Base-by-base conservation (phyloP, 1,140 invertebrate species). In the Helicoverpa armigera region DNA sequence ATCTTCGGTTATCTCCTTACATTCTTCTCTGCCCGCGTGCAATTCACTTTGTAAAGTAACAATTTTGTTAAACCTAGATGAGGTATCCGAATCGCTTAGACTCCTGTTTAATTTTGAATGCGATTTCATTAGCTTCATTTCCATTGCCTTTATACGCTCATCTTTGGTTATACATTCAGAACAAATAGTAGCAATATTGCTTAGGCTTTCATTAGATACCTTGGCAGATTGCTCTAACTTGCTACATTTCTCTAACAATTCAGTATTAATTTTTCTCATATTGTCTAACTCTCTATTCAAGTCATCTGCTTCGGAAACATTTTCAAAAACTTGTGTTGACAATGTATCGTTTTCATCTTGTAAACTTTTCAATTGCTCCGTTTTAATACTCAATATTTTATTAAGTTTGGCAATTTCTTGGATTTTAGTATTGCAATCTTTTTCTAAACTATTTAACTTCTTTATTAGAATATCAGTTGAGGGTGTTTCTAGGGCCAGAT, bases 11-110 rank as follows among this genome's bases (percentile, higher is more conserved):
- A 95, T 83, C 85, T 90, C 89, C 43, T 91, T 89, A 79, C 94
- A 95, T 35, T 95, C 91, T 89, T 93, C 91, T 85, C 88, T 87
- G 0, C 94, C 90, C 1, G 94, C 94, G 76, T 91, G 83, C 35
- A 95, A 81, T 83, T 95, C 92, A 86, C 85, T 93, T 87, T 94
- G 94, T 61, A 95, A 83, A 5, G 91, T 94, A 75, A 88, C 92
- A 61, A 94, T 91, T 83, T 93, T 95, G 79, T 94, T 92, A 67
- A 87, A 88, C 61, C 92, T 87, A 5, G 91, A 92, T 29, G 92
- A 89, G 80, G 87, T 92, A 56, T 93, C 91, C 16, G 91, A 93
- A 74, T 94, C 92, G 85, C 91, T 93, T 7, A 88, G 87, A 81
- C 91, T 94, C 80, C 90, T 89, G 73, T 89, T 91, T 56, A 93